Evolutionary conservation across 2,888 invertebrate genomes (phyloP), one percentile per base, ranked within the genome.

Genomic region (Epistrophe grossulariae): DNA sequence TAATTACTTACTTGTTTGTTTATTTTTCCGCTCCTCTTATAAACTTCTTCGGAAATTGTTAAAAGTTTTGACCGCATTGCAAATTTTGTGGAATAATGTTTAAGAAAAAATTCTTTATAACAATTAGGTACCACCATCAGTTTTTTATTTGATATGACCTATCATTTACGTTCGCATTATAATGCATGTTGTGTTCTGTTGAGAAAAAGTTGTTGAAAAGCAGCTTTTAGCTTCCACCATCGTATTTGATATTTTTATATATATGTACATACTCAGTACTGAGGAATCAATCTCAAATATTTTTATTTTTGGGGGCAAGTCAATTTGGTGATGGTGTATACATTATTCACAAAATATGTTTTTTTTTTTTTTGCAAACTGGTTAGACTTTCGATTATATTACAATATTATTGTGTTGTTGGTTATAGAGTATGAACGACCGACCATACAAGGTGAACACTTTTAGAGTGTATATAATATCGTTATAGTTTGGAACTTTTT

Each of bases 171-270:
- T 59, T 77, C 45, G n/a, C 50, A 43, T 57, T 59, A 43, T 35
- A 35, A 35, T 35, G 35, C 35, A 59, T 66, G 35, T 13, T 7
- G 7, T 64, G n/a, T 57, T 8, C 11, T 50, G 15, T 7, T 8
- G n/a, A 50, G 64, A 45, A 68, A 77, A 77, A 77, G 68, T 77
- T 68, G 77, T 68, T 68, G 66, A 59, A 57, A 68, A 68, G 77
- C 24, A 52, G 9, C 24, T 40, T 55, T 38, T n/a, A 55, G 70
- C 15, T 6, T 40, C 13, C 5, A 9, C 48, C 19, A n/a, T 8
- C 11, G 40, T 38, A 40, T 50, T 45, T n/a, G 35, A 52, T 31
- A 8, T 24, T 52, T n/a, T 38, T 19, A 50, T 50, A 4, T 9
- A 5, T 24, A 24, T 1, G 24, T 24, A 24, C 24, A 2, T 19